Base-by-base conservation (phyloP, 1,140 invertebrate species). In the Eciton burchellii region DNA sequence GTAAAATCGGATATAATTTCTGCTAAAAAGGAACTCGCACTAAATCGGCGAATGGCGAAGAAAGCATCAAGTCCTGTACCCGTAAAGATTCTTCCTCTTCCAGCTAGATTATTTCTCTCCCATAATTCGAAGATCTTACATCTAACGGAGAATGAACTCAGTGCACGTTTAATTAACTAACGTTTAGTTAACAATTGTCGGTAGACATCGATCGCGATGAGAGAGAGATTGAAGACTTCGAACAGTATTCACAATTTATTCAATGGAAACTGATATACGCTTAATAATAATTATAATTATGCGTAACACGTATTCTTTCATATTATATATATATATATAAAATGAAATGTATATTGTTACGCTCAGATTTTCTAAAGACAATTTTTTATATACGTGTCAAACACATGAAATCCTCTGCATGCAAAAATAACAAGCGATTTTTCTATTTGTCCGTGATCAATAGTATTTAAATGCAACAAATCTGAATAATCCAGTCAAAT, bases 71-170 rank as follows among this genome's bases (percentile, higher is more conserved):
- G 45, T 84, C 70, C 43, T 72, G 43, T 63, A 41, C 66, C 73
- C 66, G 49, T 73, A 68, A 79, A 65, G 68, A 87, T 88, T 87
- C 76, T 66, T 66, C 63, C 68, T 84, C 82, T 70, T 74, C 85
- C 62, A 74, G 68, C 52, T 87, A 79, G 56, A 45, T 29, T n/a
- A 56, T 52, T 43, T 24, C 43, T 70, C 35, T 16, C 21, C 21
- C n/a, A 19, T 1, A n/a, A 45, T 14, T 43, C 41, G 0, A 68
- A 77, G 35, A 79, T 45, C 65, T 21, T 35, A 79, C 12, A 68
- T 68, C 35, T 45, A 79, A 77, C 11, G 0, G 35, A 35, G 63
- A 52, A 63, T 68, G 49, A 56, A 77, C 16, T 57, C 35, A 21
- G 41, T 77, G 74, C 47, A 11, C 45, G 16, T 65, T 65, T 35